A percentile compares a stretch with the other conserved stretches of the same genome.
These are phyloP conservation scores for Drosophila macrothrix DNA, from an alignment of 2,888 invertebrate genomes.

Conservation along the genomic window DNA sequence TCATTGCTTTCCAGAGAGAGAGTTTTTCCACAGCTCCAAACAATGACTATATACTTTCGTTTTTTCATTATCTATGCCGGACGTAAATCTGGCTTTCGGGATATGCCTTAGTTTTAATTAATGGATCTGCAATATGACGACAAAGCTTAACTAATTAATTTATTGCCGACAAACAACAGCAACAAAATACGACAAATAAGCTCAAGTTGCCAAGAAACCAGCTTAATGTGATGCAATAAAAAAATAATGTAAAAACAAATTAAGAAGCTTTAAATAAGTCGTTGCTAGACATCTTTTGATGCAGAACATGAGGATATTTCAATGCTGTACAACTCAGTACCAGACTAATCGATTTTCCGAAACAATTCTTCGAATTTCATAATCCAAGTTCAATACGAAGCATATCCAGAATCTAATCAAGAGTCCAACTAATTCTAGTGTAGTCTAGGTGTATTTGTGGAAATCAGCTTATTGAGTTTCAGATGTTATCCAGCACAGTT, in stretches of 20 bases:
- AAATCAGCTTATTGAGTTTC: background rate
- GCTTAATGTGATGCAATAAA: background rate
- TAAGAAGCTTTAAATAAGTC: constrained; percentile 6
- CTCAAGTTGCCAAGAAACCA: constrained; percentile 24
- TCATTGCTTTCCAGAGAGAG: constrained; percentile 7
- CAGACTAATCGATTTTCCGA: background rate
- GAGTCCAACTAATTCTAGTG: background rate
- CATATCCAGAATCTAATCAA: background rate
- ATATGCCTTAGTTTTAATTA: constrained; percentile 58
- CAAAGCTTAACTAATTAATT: constrained; percentile 74
- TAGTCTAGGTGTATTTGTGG: background rate
- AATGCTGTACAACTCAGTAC: background rate
- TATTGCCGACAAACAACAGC: constrained; percentile 42
- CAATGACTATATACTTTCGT: constrained; percentile 55
- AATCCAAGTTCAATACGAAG: background rate
- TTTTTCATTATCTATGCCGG: constrained; percentile 64
- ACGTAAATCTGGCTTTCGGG: constrained; percentile 61
- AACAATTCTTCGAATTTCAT: background rate
- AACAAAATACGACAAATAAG: constrained; percentile 22
- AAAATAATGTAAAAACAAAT: constrained; percentile 3
- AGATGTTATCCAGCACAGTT: constrained; percentile 15
- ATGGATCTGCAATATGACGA: constrained; percentile 71
- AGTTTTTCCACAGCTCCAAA: constrained; percentile 19
- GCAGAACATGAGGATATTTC: background rate
- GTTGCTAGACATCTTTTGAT: background rate